Evolutionary conservation across 2,888 invertebrate species (phyloP).

Genomic region (Melanostoma scalare): DNA sequence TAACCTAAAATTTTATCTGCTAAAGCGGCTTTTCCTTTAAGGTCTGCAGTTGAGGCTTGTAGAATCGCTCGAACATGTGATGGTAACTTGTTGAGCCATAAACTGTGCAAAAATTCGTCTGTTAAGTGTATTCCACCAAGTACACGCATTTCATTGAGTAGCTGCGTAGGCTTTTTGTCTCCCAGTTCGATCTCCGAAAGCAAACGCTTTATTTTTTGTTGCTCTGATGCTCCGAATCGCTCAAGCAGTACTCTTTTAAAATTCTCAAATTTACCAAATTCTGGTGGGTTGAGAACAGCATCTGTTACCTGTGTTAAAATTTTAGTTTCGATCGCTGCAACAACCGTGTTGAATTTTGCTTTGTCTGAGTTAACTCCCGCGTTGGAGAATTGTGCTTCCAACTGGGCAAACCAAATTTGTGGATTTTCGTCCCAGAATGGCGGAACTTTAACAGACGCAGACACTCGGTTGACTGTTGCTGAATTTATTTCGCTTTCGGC

Average conservation of each 20-base stretch:
- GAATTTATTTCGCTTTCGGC: no score
- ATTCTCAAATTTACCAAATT: neutral
- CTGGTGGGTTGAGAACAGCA: conserved; percentile 11
- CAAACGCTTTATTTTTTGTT: conserved; percentile 18
- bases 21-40: neutral
- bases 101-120: neutral
- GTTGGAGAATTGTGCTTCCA: conserved; percentile 22
- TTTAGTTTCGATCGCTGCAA: conserved; percentile 7
- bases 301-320: conserved; percentile 10
- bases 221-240: no score
- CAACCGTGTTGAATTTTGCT: conserved; percentile 4
- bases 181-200: conserved; percentile 1
- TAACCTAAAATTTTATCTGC: conserved; percentile 7
- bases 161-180: neutral
- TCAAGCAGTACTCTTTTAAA: conserved; percentile 14
- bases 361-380: neutral
- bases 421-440: conserved; percentile 21
- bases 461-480: no score
- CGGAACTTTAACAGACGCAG: neutral
- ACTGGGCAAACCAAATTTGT: no score
- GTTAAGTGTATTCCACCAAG: neutral
- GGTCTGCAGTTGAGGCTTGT: neutral
- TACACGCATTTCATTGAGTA: neutral
- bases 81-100: conserved; percentile 7
- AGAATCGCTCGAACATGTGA: conserved; percentile 8